phyloP scores from a whole-genome alignment of 92 coral and sea anemone species.

The Zoanthus sansibaricus region DNA sequence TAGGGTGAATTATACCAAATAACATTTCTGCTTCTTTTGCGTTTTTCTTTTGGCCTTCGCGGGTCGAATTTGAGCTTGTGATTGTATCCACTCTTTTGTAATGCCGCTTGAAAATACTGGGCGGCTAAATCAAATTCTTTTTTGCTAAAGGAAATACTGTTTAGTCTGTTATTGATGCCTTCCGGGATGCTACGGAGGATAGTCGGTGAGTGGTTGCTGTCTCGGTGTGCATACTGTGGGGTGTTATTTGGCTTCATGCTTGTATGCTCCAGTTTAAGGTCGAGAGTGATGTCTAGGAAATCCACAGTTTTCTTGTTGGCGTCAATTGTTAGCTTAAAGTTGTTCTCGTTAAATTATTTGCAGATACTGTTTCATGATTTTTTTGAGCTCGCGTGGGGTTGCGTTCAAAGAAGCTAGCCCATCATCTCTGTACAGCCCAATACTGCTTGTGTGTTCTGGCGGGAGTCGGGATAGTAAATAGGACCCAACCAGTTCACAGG shows the following conservation, averaged over 20 bases:
- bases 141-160: background rate
- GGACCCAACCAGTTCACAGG: too few species aligned
- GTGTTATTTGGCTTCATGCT: conserved; percentile 11
- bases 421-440: too few species aligned
- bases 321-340: background rate
- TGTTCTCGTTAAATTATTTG: background rate
- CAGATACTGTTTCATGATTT: too few species aligned
- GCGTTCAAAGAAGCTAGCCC: background rate
- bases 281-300: conserved; percentile 13
- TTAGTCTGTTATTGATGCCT: conserved; percentile 14
- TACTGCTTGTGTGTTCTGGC: too few species aligned
- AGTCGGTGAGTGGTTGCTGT: background rate
- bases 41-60: background rate
- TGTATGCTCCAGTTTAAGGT: background rate
- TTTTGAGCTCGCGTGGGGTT: too few species aligned
- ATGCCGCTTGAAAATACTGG: background rate
- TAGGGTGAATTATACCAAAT: background rate
- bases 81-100: background rate
- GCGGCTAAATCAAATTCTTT: background rate
- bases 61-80: background rate
- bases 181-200: conserved; percentile 4
- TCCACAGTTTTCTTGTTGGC: background rate
- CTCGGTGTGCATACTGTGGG: conserved; percentile 6
- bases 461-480: too few species aligned
- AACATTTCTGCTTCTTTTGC: background rate